Percentiles rank a stretch among this genome's conserved stretches.
Conservation (phyloP, 2,797 vertebrate genomes). For the Pteropus rufus region DNA sequence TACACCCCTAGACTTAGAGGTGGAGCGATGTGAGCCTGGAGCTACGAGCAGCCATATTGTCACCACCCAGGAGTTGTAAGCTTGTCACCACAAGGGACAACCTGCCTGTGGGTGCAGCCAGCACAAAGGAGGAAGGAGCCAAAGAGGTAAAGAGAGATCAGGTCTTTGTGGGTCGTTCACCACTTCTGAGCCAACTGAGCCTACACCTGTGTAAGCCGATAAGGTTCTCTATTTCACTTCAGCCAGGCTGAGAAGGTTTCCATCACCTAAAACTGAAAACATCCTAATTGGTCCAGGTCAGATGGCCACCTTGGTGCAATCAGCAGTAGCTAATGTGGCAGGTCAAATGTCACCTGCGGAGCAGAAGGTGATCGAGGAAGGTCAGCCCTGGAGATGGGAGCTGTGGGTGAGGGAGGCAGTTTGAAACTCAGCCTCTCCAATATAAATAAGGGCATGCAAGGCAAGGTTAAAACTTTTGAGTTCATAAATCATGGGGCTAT, state of each 20-base stretch:
- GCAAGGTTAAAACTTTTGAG: not conserved
- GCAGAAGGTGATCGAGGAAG: not conserved
- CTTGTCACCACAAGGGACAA: not conserved
- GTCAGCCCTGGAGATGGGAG: not conserved
- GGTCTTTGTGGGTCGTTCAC: not conserved
- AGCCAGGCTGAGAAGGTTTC: not conserved
- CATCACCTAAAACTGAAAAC: not conserved
- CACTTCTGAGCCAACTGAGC: not conserved
- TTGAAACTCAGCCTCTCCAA: not conserved
- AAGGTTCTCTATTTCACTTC: not conserved
- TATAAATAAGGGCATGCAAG: not conserved
- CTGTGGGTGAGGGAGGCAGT: not conserved
- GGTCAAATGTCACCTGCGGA: not conserved
- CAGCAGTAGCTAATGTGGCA: not conserved
- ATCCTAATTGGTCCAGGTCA: not conserved
- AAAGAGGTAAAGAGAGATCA: not conserved
- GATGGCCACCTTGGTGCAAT: not conserved
- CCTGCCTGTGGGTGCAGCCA: not conserved
- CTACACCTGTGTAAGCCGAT: not conserved
- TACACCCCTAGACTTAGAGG: not conserved
- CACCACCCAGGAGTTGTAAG: not conserved
- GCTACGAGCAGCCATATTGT: not conserved
- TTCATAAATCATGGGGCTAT: not conserved
- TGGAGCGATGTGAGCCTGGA: not conserved
- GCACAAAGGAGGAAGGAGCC: not conserved